Conservation (phyloP, 2,113 vertebrate genomes). For the Hiodon alosoides region DNA sequence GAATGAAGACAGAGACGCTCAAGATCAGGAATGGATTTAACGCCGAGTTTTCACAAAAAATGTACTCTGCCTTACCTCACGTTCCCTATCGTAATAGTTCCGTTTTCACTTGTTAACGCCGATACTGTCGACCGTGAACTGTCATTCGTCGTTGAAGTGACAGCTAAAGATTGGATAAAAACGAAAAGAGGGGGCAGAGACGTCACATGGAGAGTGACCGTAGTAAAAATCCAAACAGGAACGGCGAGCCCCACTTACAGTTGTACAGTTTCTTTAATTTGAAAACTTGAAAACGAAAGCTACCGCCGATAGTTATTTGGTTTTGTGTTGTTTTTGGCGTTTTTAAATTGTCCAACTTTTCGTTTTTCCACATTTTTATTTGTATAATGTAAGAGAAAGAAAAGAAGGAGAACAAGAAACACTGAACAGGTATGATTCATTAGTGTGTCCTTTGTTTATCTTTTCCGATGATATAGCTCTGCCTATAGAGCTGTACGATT, state of each 20-base stretch:
- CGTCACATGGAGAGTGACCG: not conserved
- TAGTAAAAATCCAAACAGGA: not conserved
- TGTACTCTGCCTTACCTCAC: slow-evolving; percentile 17
- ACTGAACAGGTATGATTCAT: not conserved
- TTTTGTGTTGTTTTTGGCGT: no score
- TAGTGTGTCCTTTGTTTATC: not conserved
- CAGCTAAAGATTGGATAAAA: slow-evolving; percentile 17
- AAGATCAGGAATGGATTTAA: not conserved
- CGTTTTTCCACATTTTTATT: not conserved
- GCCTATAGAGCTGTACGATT: not conserved
- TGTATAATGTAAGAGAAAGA: not conserved
- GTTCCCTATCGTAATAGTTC: slow-evolving; percentile 19
- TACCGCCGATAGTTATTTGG: not conserved
- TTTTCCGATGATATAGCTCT: not conserved
- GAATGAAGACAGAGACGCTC: not conserved
- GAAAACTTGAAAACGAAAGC: not conserved
- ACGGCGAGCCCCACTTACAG: not conserved
- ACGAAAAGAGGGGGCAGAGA: not conserved
- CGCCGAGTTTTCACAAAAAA: not conserved
- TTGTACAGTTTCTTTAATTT: not conserved
- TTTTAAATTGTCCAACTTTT: no score
- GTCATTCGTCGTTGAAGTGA: slow-evolving; percentile 4
- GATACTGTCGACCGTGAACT: slow-evolving; percentile 16
- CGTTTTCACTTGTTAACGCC: slow-evolving; percentile 50
- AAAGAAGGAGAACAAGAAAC: slow-evolving; percentile 14